These are phyloP conservation scores for Eucidaris tribuloides DNA, from an alignment of 35 echinoderm and acorn worm species.

Conservation along the genomic window DNA sequence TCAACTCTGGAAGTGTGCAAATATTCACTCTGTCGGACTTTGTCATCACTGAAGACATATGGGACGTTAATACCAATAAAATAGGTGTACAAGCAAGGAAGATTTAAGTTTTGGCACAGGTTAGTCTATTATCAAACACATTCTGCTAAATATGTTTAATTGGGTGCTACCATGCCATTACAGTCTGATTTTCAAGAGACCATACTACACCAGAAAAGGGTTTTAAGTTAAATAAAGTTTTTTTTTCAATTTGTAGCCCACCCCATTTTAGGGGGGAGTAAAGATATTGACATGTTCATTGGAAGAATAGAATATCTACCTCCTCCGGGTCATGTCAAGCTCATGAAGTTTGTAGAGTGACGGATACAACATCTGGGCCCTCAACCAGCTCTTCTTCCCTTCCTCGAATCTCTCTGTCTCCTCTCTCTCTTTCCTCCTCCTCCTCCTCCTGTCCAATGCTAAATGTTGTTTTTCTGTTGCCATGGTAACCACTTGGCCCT, in stretches of 20 bases:
- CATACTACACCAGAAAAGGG: too few species aligned
- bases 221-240: neutral
- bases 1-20: too few species aligned
- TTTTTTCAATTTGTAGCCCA: neutral
- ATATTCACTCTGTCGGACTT: too few species aligned
- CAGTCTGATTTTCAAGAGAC: too few species aligned
- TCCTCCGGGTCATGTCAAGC: neutral
- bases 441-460: neutral
- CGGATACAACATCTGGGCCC: conserved; percentile 46
- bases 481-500: neutral
- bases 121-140: too few species aligned
- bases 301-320: conserved; percentile 8
- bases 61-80: too few species aligned
- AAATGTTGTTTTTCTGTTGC: neutral
- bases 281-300: too few species aligned
- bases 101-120: too few species aligned
- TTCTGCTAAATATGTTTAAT: neutral
- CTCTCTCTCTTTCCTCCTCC: neutral
- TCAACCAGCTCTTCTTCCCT: conserved; percentile 30
- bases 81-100: too few species aligned
- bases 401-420: neutral
- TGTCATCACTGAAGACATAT: too few species aligned
- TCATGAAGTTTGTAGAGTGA: conserved; percentile 41
- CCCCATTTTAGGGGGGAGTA: neutral
- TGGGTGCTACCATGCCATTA: too few species aligned